A percentile compares a stretch with the other conserved stretches of the same genome.
These are phyloP conservation scores for Pelvicachromis taeniatus DNA, from an alignment of 2,113 vertebrate genomes.

Conservation along the genomic window DNA sequence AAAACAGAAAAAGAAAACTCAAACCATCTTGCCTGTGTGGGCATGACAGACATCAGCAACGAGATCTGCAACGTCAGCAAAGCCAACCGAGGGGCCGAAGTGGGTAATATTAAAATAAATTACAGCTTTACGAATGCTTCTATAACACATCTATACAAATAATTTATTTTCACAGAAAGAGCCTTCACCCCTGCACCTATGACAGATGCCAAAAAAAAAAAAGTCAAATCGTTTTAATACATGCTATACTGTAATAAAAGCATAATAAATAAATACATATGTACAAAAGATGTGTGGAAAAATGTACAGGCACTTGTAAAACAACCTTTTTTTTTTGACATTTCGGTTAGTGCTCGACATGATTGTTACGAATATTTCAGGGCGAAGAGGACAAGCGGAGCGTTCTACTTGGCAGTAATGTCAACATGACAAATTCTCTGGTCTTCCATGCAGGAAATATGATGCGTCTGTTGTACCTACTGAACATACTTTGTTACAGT, in stretches of 20 bases:
- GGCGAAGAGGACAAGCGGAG: background rate
- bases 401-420: background rate
- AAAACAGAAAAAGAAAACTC: background rate
- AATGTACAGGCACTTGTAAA: constrained; percentile 65
- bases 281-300: constrained; percentile 42
- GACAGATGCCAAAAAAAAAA: constrained; percentile 30
- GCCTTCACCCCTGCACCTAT: constrained; percentile 33
- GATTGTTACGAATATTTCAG: background rate
- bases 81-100: background rate
- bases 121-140: constrained; percentile 46
- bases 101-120: constrained; percentile 57
- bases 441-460: background rate
- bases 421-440: constrained; percentile 7
- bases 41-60: background rate
- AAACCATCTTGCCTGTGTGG: background rate
- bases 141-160: constrained; percentile 57
- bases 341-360: background rate
- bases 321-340: background rate
- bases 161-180: constrained; percentile 66
- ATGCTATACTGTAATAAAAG: constrained; percentile 29
- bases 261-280: constrained; percentile 69
- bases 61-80: background rate
- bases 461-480: background rate
- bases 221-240: constrained; percentile 35
- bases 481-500: background rate